Evolutionary conservation across 2,797 vertebrate species (phyloP).

Genomic region (Mormyrops boulengeri): DNA sequence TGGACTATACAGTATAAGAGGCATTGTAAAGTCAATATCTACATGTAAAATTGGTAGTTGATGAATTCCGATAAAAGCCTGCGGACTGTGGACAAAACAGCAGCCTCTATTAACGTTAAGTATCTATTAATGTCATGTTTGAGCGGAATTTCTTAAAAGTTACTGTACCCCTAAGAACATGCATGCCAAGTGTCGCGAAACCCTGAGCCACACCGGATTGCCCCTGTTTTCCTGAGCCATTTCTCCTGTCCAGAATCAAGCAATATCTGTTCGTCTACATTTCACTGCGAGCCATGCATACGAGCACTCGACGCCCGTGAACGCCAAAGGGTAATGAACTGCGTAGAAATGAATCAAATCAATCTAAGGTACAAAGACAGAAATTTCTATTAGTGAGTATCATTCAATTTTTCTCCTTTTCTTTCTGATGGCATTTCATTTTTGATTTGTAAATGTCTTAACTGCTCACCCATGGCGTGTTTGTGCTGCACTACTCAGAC

Average conservation of each 20-base stretch:
- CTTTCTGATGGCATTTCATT: slow-evolving; percentile 30
- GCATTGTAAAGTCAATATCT: background rate
- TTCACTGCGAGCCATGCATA: background rate
- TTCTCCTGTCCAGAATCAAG: background rate
- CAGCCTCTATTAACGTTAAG: background rate
- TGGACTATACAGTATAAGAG: background rate
- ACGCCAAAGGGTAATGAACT: slow-evolving; percentile 40
- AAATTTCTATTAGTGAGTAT: slow-evolving; percentile 40
- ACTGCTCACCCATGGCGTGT: slow-evolving; percentile 43
- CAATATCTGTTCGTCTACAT: background rate
- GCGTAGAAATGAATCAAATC: slow-evolving; percentile 35
- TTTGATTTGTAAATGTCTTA: slow-evolving; percentile 39
- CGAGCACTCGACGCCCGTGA: slow-evolving; percentile 13
- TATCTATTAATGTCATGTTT: background rate
- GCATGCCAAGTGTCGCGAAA: background rate
- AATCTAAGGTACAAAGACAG: slow-evolving; percentile 25
- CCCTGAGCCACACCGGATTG: too few relatives aligned
- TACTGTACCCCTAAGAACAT: background rate
- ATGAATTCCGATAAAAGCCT: background rate
- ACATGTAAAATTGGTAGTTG: background rate
- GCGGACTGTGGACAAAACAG: background rate
- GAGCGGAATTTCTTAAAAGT: background rate
- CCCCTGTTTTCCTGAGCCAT: background rate
- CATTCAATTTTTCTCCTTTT: slow-evolving; percentile 21
- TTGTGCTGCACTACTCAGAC: slow-evolving; percentile 28